Conservation (phyloP, 1,140 invertebrate species). For the Brachionus koreanus region DNA sequence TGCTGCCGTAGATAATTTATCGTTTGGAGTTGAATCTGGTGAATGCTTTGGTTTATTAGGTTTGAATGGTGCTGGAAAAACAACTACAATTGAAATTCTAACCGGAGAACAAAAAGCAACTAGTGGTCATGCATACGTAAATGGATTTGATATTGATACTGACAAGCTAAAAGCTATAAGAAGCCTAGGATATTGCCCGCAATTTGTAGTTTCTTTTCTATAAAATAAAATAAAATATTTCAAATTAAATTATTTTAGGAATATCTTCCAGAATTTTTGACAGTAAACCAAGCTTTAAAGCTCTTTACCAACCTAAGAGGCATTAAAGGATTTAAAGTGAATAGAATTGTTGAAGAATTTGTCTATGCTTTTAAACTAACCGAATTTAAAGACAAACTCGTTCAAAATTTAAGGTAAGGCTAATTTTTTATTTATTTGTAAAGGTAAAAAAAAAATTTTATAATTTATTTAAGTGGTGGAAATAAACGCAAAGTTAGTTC, state of each 20-base stretch:
- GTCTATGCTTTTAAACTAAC: not conserved
- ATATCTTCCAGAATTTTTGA: constrained; percentile 57
- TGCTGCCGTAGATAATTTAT: constrained; percentile 51
- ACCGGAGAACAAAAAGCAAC: constrained; percentile 67
- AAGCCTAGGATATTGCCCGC: constrained; percentile 58
- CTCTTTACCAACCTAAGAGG: constrained; percentile 45
- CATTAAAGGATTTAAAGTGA: not conserved
- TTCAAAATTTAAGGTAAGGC: constrained; percentile 43
- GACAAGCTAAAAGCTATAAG: not conserved
- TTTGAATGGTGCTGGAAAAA: constrained; percentile 81
- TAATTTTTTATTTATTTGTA: no score
- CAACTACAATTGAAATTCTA: constrained; percentile 75
- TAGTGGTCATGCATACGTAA: constrained; percentile 62
- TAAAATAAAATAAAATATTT: constrained; percentile 62
- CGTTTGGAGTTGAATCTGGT: not conserved
- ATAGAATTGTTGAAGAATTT: constrained; percentile 1
- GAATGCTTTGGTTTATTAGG: constrained; percentile 63
- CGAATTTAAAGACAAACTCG: constrained; percentile 27
- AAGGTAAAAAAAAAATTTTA: no score
- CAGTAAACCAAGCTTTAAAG: constrained; percentile 46
- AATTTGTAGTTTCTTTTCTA: constrained; percentile 59
- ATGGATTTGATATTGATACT: constrained; percentile 49
- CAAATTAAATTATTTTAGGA: constrained; percentile 25
- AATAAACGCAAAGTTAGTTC: constrained; percentile 91
- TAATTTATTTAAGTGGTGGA: constrained; percentile 61